Conservation (phyloP, 1,140 invertebrate genomes). For the Lepidurus apus region DNA sequence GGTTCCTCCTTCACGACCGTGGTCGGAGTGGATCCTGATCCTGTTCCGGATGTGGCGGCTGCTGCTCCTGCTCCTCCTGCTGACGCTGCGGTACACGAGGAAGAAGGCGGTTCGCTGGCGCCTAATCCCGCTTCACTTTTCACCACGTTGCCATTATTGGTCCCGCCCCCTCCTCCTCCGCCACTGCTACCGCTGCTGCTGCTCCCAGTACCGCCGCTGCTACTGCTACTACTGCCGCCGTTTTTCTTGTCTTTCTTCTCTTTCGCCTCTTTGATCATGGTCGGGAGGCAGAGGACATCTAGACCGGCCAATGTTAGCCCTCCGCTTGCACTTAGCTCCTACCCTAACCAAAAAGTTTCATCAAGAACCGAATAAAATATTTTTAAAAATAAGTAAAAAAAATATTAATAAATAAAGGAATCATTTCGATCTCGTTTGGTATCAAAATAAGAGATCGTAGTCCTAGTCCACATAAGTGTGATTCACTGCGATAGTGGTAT, state of each 20-base stretch:
- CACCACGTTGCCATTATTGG: neutral
- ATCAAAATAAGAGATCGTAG: too few species aligned
- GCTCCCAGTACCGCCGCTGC: neutral
- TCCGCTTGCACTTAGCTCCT: constrained; percentile 17
- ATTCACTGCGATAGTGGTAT: too few species aligned
- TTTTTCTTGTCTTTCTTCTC: constrained; percentile 38
- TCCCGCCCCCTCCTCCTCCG: constrained; percentile 32
- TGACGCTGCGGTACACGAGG: neutral
- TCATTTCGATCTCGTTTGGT: too few species aligned
- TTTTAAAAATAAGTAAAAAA: neutral
- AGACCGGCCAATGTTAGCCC: constrained; percentile 16
- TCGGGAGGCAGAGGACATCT: constrained; percentile 29
- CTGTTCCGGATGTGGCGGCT: constrained; percentile 34
- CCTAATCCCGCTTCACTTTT: neutral
- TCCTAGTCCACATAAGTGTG: too few species aligned
- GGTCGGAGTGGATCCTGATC: constrained; percentile 36
- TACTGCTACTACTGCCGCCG: constrained; percentile 22
- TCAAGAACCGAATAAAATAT: neutral
- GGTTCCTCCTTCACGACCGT: constrained; percentile 35
- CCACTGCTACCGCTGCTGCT: constrained; percentile 7
- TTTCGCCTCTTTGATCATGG: constrained; percentile 40
- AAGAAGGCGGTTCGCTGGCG: neutral
- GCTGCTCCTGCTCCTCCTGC: constrained; percentile 28
- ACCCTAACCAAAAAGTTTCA: constrained; percentile 4
- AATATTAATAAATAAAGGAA: too few species aligned